Evolutionary conservation across 2,888 invertebrate species (phyloP), one percentile per base, ranked within the genome.

Genomic region (Blomia tropicalis): DNA sequence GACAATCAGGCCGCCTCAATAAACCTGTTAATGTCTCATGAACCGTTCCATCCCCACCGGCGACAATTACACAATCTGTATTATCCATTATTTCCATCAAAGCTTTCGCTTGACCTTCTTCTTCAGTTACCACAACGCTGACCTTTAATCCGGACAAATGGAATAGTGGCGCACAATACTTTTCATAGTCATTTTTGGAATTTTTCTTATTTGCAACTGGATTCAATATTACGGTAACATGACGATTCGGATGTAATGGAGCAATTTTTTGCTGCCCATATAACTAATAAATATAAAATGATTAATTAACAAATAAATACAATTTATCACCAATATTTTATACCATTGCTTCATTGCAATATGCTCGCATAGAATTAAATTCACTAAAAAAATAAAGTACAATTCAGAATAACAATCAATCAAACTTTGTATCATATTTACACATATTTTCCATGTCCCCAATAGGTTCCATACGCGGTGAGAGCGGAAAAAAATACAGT

Each of bases 31-130:
- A 56, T 67, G 88, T 87, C 77, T 95, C 95, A 0, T 87, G 84
- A 1, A 93, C 72, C 0, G 93, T 91, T 1, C 93, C 95, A 79
- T 93, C 90, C 2, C 95, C 95, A 2, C 95, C 95, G 58, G 91
- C 95, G 1, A 93, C 82, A 59, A 93, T 79, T 63, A 95, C 82
- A 41, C 86, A 86, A 76, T 91, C 87, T 0, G 85, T 84, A 5
- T 82, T 80, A 43, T 80, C 79, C 68, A 93, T 76, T 64, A 82
- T 80, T 69, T 85, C 83, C 65, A 89, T 81, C 67, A 87, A 78
- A 65, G 82, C 81, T 70, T 87, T 84, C 0, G 91, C 90, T 75
- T 91, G 87, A 0, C 89, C 63, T 62, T 65, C 58, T 27, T 31
- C 27, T 59, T 67, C 60, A 30, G 63, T 63, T 51, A 64, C 17